Conservation (phyloP, 2,113 vertebrate genomes). For the Hemichromis elongatus region DNA sequence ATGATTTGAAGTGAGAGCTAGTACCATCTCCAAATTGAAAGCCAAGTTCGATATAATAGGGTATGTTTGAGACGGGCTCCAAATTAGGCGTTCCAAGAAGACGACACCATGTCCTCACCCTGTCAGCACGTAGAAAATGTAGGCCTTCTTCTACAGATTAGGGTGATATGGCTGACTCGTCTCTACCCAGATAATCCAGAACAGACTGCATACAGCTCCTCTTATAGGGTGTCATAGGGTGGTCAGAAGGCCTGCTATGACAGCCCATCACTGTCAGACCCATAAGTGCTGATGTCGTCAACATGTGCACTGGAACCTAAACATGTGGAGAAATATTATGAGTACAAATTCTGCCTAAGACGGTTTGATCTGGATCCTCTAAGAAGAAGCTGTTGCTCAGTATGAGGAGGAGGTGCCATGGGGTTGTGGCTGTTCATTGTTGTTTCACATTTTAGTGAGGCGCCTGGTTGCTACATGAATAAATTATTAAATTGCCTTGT, state of each 20-base stretch:
- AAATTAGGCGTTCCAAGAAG: not conserved
- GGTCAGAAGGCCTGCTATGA: not conserved
- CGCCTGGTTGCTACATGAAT: not conserved
- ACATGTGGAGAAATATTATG: not conserved
- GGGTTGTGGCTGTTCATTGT: not conserved
- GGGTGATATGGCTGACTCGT: not conserved
- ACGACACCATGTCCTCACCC: too few species aligned
- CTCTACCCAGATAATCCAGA: not conserved
- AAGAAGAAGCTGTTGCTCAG: not conserved
- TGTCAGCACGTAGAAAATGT: too few species aligned
- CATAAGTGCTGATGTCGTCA: not conserved
- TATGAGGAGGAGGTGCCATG: not conserved
- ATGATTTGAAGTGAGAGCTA: not conserved
- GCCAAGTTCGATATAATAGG: not conserved
- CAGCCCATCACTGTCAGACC: not conserved
- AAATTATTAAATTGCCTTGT: not conserved
- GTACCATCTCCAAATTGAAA: not conserved
- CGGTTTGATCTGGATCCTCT: too few species aligned
- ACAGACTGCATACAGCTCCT: not conserved
- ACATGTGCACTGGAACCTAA: not conserved
- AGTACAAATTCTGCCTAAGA: not conserved
- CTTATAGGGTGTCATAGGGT: not conserved
- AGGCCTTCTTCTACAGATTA: not conserved
- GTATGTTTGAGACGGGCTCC: not conserved
- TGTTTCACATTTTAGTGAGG: not conserved